Evolutionary conservation across 2,797 vertebrate species (phyloP).

Genomic region (Lacerta viridis): DNA sequence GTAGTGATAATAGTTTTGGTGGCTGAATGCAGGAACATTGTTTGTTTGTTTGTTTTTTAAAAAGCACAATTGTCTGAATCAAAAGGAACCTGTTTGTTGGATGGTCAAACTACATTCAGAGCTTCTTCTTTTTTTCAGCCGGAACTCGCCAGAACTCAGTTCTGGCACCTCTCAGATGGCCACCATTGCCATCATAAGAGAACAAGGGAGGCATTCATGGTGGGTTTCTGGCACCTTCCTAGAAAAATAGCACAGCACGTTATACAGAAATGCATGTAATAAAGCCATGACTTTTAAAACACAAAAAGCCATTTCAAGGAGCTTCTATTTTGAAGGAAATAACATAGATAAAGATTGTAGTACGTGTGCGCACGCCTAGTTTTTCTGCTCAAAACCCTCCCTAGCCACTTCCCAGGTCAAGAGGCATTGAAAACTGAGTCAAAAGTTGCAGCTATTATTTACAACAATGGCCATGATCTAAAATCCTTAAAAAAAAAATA

Average conservation of each 20-base stretch:
- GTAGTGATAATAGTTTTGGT: not conserved
- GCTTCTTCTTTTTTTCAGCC: too few relatives aligned
- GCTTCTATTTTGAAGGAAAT: not conserved
- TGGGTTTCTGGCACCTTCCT: too few relatives aligned
- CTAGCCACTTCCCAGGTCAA: not conserved
- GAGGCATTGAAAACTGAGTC: not conserved
- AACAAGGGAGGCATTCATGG: too few relatives aligned
- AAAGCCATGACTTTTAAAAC: not conserved
- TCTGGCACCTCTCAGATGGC: too few relatives aligned
- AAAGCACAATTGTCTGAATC: not conserved
- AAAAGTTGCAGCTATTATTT: not conserved
- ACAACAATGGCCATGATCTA: not conserved
- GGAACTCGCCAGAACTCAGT: too few relatives aligned
- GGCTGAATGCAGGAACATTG: not conserved
- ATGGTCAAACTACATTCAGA: not conserved
- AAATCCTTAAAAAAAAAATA: conserved; percentile 15
- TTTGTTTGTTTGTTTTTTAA: not conserved
- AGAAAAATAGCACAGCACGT: not conserved
- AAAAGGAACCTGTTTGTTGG: not conserved
- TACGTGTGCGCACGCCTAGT: too few relatives aligned
- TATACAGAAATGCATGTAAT: not conserved
- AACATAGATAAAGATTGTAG: not conserved
- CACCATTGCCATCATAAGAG: too few relatives aligned
- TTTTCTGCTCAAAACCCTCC: not conserved
- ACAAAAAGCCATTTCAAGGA: not conserved